Conservation (phyloP, 30 jellyfish, hydroid and myxozoan genomes). For the Turritopsis dohrnii region DNA sequence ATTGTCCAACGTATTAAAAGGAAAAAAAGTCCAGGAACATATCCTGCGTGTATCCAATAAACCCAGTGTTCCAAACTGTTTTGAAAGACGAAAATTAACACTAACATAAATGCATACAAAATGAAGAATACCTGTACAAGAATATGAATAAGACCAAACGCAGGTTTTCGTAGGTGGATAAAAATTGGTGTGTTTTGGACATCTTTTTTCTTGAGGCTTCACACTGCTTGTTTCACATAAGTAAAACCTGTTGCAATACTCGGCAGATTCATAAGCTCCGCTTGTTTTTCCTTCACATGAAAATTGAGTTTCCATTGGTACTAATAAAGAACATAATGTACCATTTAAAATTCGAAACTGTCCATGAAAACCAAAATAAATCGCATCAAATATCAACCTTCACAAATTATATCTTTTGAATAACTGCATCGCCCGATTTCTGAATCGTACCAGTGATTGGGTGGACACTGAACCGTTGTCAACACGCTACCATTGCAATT, state of each 20-base stretch:
- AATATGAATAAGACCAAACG: constrained; percentile 34
- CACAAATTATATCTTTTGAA: constrained; percentile 19
- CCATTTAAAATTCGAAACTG: neutral
- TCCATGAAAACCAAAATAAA: neutral
- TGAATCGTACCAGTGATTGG: constrained; percentile 17
- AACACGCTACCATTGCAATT: neutral
- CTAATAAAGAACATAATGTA: neutral
- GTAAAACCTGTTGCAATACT: constrained; percentile 17
- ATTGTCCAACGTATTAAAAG: too few species aligned
- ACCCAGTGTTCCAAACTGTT: too few species aligned
- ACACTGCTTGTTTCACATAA: constrained; percentile 4
- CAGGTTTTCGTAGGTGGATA: constrained; percentile 22
- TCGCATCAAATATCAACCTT: neutral
- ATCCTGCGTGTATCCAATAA: too few species aligned
- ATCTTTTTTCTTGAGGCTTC: constrained; percentile 14
- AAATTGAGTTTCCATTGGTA: neutral
- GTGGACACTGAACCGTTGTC: constrained; percentile 6
- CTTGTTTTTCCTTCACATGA: constrained; percentile 22
- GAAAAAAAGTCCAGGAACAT: neutral
- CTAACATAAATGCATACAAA: neutral
- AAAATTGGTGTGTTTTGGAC: constrained; percentile 38
- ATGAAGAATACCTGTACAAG: constrained; percentile 26
- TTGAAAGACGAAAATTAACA: too few species aligned
- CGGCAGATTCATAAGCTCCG: constrained; percentile 16
- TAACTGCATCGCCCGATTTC: constrained; percentile 10